Evolutionary conservation across 1,140 invertebrate genomes (phyloP).

Genomic region (Rhopalosiphum padi): DNA sequence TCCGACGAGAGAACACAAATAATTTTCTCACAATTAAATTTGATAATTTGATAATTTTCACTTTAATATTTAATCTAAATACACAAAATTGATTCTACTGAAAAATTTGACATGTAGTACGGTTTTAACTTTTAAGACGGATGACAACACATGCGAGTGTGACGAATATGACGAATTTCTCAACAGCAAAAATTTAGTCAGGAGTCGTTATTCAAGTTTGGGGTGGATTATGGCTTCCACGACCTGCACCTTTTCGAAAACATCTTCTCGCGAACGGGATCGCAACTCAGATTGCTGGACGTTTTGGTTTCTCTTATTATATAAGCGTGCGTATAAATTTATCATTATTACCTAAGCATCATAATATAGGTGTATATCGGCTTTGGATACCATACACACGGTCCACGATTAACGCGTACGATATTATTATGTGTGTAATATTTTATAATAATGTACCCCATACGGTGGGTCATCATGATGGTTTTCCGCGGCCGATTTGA

Average conservation of each 20-base stretch:
- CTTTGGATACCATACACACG: background rate
- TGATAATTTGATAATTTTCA: no score
- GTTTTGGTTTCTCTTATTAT: background rate
- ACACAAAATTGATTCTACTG: no score
- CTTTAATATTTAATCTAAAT: no score
- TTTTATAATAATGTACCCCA: constrained; percentile 11
- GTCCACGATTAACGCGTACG: background rate
- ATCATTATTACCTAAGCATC: background rate
- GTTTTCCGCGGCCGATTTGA: background rate
- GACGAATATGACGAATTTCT: background rate
- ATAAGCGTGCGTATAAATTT: background rate
- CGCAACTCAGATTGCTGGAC: background rate
- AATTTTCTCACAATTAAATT: no score
- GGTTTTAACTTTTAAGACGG: no score
- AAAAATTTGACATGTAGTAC: no score
- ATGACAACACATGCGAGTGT: no score
- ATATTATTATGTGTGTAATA: background rate
- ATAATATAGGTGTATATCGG: background rate
- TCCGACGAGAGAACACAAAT: no score
- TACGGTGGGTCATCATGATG: background rate
- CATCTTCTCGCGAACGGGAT: background rate
- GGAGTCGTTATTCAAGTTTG: background rate
- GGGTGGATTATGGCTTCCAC: background rate
- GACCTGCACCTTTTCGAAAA: background rate
- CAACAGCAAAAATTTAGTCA: background rate